phyloP scores from a whole-genome alignment of 2,888 invertebrate species.

The Pristionchus entomophagus region DNA sequence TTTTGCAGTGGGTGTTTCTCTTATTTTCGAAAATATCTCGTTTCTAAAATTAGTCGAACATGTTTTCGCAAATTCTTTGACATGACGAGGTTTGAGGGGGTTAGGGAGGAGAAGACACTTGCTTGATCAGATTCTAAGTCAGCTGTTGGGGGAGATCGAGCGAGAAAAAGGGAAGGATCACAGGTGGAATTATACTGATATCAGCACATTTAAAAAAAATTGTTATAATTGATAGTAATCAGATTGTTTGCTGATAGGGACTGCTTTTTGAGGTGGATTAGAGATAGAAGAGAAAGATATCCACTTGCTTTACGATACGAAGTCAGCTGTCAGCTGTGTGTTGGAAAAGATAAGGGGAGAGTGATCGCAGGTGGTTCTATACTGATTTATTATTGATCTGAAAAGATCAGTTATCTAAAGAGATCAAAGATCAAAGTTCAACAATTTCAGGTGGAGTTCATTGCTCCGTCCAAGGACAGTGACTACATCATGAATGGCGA shows the following conservation, averaged over 20 bases:
- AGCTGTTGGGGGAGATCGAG: not conserved
- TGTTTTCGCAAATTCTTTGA: not conserved
- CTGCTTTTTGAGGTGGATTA: no score
- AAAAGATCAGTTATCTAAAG: no score
- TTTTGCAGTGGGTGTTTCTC: not conserved
- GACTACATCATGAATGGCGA: not conserved
- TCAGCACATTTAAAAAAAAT: no score
- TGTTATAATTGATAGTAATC: no score
- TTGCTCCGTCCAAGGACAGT: not conserved
- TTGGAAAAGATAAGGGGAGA: no score
- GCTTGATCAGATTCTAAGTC: not conserved
- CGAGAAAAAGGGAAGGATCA: not conserved
- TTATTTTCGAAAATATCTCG: not conserved
- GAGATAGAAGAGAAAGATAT: no score
- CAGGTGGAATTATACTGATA: slow-evolving; percentile 4
- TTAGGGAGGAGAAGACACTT: not conserved
- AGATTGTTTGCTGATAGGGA: no score
- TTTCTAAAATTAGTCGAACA: not conserved
- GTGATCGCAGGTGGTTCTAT: no score
- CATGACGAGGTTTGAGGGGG: slow-evolving; percentile 10
- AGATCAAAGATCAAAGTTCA: no score
- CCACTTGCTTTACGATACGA: no score
- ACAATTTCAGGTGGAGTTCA: slow-evolving; percentile 11
- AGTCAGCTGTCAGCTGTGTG: no score
- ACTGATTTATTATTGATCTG: no score